Conservation (phyloP, 2,888 invertebrate genomes). For the Platycheirus albimanus region DNA sequence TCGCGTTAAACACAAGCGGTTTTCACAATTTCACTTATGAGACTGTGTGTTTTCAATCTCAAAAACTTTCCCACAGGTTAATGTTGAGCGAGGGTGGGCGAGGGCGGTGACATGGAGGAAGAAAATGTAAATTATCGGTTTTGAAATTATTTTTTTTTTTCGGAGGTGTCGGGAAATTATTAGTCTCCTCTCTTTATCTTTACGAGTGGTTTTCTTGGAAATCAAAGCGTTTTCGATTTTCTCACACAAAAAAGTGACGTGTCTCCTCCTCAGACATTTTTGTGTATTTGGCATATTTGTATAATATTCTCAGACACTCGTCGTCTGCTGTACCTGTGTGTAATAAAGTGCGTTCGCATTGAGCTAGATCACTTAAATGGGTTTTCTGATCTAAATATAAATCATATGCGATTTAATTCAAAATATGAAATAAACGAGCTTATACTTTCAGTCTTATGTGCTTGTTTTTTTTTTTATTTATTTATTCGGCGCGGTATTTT, state of each 20-base stretch:
- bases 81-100: conserved; percentile 20
- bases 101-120: not conserved
- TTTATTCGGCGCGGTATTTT: conserved; percentile 5
- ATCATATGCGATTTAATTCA: conserved; percentile 29
- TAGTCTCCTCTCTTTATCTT: conserved; percentile 10
- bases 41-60: conserved; percentile 65
- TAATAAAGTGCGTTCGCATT: conserved; percentile 64
- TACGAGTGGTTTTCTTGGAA: conserved; percentile 7
- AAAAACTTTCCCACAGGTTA: conserved; percentile 71
- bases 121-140: conserved; percentile 60
- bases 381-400: conserved; percentile 59
- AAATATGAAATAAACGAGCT: conserved; percentile 40
- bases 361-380: conserved; percentile 58
- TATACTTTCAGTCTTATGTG: not conserved
- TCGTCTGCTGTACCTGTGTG: conserved; percentile 56
- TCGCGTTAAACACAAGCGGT: conserved; percentile 61
- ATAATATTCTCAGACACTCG: conserved; percentile 15
- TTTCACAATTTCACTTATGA: conserved; percentile 66
- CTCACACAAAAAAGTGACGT: conserved; percentile 28
- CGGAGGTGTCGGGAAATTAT: conserved; percentile 18
- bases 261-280: conserved; percentile 34
- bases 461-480: conserved; percentile 5
- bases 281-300: conserved; percentile 43
- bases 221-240: conserved; percentile 11
- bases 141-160: conserved; percentile 49